A percentile compares a stretch with the other conserved stretches of the same genome.
Evolutionary conservation across 2,888 invertebrate genomes (phyloP).

Genomic region (Hirtodrosophila alboralis): DNA sequence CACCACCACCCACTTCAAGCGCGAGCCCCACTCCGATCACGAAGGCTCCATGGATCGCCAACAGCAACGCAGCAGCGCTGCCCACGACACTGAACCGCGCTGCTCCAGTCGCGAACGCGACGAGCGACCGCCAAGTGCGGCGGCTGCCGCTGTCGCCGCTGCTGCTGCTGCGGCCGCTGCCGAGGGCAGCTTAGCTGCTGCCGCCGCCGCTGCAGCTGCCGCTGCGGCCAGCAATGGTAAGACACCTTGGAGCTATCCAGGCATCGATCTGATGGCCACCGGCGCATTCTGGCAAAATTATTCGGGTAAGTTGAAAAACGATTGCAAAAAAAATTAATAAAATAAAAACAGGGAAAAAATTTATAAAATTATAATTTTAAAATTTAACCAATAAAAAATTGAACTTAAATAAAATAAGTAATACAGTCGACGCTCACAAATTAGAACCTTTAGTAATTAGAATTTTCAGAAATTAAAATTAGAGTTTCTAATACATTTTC

Average conservation of each 20-base stretch:
- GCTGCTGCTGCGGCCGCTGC: constrained; percentile 79
- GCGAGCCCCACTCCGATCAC: constrained; percentile 82
- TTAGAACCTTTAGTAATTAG: no score
- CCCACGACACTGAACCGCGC: constrained; percentile 65
- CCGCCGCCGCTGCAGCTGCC: constrained; percentile 80
- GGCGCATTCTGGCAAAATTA: constrained; percentile 97
- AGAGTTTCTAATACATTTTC: no score
- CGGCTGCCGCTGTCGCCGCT: constrained; percentile 67
- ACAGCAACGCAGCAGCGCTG: constrained; percentile 45
- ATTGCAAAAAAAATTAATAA: neutral
- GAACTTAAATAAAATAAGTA: no score
- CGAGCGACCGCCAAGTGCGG: constrained; percentile 84
- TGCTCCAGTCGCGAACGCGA: constrained; percentile 74
- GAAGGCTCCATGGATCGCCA: constrained; percentile 77
- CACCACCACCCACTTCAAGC: constrained; percentile 81
- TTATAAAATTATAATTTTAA: no score
- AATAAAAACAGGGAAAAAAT: no score
- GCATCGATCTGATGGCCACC: constrained; percentile 92
- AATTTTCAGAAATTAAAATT: no score
- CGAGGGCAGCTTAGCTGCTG: constrained; percentile 78
- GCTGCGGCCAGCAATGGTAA: constrained; percentile 84
- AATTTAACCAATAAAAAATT: no score
- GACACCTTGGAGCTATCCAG: constrained; percentile 88
- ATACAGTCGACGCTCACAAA: no score
- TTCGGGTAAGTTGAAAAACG: constrained; percentile 88